These are phyloP conservation scores for Protosalanx chinensis DNA, from an alignment of 2,797 vertebrate genomes.

Conservation along the genomic window DNA sequence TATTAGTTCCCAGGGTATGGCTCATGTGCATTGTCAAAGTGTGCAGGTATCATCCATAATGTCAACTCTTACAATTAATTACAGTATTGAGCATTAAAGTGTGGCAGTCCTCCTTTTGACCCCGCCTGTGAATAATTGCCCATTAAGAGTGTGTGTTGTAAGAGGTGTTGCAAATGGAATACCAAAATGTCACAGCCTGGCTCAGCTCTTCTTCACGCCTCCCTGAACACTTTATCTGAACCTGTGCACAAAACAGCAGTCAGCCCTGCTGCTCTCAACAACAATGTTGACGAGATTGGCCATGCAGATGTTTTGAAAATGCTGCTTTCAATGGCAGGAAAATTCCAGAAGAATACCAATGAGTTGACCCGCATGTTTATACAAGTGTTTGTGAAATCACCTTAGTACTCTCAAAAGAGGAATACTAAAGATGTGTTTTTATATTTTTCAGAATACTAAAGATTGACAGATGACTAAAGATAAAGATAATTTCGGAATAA, in stretches of 20 bases:
- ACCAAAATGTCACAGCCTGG: conserved; percentile 25
- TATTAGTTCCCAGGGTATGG: neutral
- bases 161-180: conserved; percentile 23
- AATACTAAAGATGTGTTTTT: too few relatives aligned
- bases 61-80: conserved; percentile 46
- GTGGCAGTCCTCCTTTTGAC: conserved; percentile 33
- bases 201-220: neutral
- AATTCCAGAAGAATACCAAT: conserved; percentile 1
- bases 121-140: conserved; percentile 51
- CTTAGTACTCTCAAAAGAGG: neutral
- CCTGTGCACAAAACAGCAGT: neutral
- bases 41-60: conserved; percentile 30
- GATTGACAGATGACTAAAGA: too few relatives aligned
- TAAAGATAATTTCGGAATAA: neutral
- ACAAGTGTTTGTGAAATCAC: neutral
- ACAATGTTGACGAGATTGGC: conserved; percentile 1
- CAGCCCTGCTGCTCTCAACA: neutral
- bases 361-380: neutral
- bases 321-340: neutral
- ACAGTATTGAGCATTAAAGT: conserved; percentile 37
- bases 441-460: too few relatives aligned
- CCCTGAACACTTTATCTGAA: conserved; percentile 1
- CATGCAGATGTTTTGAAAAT: neutral
- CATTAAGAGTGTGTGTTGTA: conserved; percentile 42
- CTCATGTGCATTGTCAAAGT: neutral